Percentiles rank a stretch among this genome's conserved stretches.
These are phyloP conservation scores for Podarcis muralis DNA, from an alignment of 2,113 vertebrate genomes.

Conservation along the genomic window DNA sequence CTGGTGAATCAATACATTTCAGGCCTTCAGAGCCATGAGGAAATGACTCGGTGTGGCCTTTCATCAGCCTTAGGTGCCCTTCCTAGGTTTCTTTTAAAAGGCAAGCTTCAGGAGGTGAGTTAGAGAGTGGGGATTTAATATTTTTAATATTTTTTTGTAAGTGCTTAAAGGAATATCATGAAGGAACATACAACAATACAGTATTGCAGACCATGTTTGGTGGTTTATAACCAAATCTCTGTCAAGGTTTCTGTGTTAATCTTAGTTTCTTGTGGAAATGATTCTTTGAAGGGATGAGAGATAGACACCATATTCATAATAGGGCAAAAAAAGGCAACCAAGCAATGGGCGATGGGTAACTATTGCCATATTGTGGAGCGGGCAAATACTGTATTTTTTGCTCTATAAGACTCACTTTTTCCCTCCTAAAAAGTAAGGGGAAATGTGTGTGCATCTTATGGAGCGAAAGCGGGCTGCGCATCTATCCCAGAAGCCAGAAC, in stretches of 20 bases:
- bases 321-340: neutral
- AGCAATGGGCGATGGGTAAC: neutral
- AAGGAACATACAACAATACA: conserved; percentile 31
- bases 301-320: neutral
- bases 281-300: neutral
- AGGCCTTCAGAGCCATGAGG: conserved; percentile 82
- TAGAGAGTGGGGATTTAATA: neutral
- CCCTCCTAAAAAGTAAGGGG: too few species aligned
- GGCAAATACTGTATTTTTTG: too few species aligned
- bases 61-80: conserved; percentile 89
- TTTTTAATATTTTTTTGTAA: neutral
- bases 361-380: neutral
- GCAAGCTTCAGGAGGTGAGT: conserved; percentile 87
- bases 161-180: neutral
- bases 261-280: neutral
- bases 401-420: too few species aligned
- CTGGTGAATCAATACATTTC: conserved; percentile 82
- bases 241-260: conserved; percentile 21
- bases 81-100: conserved; percentile 83
- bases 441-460: too few species aligned
- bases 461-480: too few species aligned
- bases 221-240: conserved; percentile 35
- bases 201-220: conserved; percentile 36
- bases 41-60: conserved; percentile 88
- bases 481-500: too few species aligned